Conservation (phyloP, 2,888 invertebrate genomes). For the Monopis laevigella region DNA sequence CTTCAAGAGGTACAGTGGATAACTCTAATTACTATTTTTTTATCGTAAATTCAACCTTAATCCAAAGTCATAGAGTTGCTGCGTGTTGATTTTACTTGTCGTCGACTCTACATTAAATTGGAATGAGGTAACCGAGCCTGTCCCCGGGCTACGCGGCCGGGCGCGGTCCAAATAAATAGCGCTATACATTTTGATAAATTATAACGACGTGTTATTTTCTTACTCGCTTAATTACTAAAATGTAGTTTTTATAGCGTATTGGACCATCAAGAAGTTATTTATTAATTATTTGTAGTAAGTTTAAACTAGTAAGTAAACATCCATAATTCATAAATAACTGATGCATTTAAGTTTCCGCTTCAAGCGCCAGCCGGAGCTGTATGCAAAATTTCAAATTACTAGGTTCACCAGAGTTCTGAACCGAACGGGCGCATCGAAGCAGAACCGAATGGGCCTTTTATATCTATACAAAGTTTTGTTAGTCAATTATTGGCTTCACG, state of each 20-base stretch:
- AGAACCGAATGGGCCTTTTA: slow-evolving; percentile 2
- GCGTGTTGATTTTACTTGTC: no score
- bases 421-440: neutral
- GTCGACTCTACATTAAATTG: neutral
- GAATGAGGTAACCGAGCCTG: slow-evolving; percentile 19
- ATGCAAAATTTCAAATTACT: no score
- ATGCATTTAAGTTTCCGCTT: no score
- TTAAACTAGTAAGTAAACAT: neutral
- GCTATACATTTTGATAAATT: slow-evolving; percentile 30
- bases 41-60: no score
- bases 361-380: no score
- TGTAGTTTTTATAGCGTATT: neutral
- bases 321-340: neutral
- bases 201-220: slow-evolving; percentile 39
- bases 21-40: no score
- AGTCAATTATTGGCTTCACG: slow-evolving; percentile 3
- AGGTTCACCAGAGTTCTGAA: no score
- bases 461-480: slow-evolving; percentile 4
- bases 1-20: slow-evolving; percentile 11
- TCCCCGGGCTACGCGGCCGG: slow-evolving; percentile 26
- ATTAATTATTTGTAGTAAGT: neutral
- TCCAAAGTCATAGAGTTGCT: no score
- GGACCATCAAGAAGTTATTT: neutral
- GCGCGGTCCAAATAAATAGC: slow-evolving; percentile 44
- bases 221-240: slow-evolving; percentile 28